Percentiles rank a stretch among this genome's conserved stretches.
Evolutionary conservation across 1,140 invertebrate species (phyloP).

Genomic region (Limonius californicus): DNA sequence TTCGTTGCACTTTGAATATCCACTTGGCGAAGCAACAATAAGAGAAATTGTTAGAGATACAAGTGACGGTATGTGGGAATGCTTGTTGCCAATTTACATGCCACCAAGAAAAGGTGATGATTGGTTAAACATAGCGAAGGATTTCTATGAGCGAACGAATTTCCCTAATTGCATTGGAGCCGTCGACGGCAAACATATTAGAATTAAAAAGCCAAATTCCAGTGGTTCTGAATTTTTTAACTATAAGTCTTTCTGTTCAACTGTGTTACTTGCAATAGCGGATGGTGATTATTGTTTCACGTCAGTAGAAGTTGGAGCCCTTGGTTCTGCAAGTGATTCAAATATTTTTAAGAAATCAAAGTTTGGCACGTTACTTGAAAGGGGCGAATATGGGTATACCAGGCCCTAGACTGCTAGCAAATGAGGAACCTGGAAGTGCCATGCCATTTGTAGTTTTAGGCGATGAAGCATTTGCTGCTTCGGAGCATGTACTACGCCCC

Average conservation of each 20-base stretch:
- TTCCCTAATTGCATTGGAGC: too few species aligned
- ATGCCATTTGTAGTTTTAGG: conserved; percentile 31
- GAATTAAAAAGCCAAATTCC: conserved; percentile 33
- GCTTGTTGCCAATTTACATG: conserved; percentile 11
- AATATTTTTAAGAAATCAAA: neutral
- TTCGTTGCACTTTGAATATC: conserved; percentile 16
- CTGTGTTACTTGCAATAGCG: conserved; percentile 43
- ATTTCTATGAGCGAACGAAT: conserved; percentile 11
- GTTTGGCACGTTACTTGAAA: neutral
- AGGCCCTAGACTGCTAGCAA: neutral
- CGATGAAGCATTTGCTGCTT: conserved; percentile 32
- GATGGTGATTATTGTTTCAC: conserved; percentile 45
- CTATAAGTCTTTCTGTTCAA: conserved; percentile 46
- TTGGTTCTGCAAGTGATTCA: conserved; percentile 30
- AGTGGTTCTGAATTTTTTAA: conserved; percentile 45
- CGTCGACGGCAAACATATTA: conserved; percentile 45
- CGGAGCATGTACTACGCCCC: conserved; percentile 28
- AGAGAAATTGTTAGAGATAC: conserved; percentile 22
- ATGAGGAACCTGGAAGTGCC: conserved; percentile 4
- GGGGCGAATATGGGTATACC: neutral
- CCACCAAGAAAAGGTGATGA: conserved; percentile 6
- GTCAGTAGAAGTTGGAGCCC: conserved; percentile 41
- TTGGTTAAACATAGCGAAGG: conserved; percentile 14
- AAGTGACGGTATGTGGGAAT: conserved; percentile 21
- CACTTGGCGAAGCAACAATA: conserved; percentile 19